Conservation (phyloP, 2,888 invertebrate species). For the Drosophila mimica region DNA sequence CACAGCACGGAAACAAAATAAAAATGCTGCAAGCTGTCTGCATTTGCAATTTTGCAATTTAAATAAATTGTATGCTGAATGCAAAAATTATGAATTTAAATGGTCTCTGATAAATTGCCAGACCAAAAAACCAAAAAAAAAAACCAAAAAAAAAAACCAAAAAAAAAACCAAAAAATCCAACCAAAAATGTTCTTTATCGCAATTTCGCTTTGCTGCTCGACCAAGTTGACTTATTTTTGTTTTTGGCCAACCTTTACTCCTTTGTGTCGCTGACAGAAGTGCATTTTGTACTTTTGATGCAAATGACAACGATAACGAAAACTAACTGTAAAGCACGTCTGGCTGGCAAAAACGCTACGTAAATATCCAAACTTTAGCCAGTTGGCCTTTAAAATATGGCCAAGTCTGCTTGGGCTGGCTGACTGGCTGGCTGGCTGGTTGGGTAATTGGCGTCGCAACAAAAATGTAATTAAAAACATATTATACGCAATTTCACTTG, state of each 20-base stretch:
- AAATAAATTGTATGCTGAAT: conserved; percentile 69
- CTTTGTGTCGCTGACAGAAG: conserved; percentile 74
- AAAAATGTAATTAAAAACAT: conserved; percentile 70
- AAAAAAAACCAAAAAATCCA: conserved; percentile 1
- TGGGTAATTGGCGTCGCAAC: conserved; percentile 20
- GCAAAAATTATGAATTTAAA: conserved; percentile 83
- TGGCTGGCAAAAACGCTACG: conserved; percentile 10
- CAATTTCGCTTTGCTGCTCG: conserved; percentile 12
- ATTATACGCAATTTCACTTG: conserved; percentile 54
- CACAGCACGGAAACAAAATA: not conserved
- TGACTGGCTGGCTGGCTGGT: not conserved
- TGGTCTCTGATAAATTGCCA: conserved; percentile 78
- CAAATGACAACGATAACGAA: conserved; percentile 62
- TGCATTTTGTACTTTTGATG: conserved; percentile 72
- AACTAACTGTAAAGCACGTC: conserved; percentile 10
- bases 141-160: not conserved
- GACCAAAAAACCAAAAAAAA: conserved; percentile 1
- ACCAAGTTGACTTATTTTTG: conserved; percentile 1
- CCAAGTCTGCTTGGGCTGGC: conserved; percentile 3
- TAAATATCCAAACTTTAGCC: conserved; percentile 13
- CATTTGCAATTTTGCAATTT: conserved; percentile 59
- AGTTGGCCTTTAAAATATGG: conserved; percentile 47
- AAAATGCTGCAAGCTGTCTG: conserved; percentile 42
- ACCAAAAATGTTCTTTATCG: conserved; percentile 25
- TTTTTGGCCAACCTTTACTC: conserved; percentile 6